These are phyloP conservation scores for Morphnarchus princeps DNA, from an alignment of 2,113 vertebrate genomes.

Conservation along the genomic window DNA sequence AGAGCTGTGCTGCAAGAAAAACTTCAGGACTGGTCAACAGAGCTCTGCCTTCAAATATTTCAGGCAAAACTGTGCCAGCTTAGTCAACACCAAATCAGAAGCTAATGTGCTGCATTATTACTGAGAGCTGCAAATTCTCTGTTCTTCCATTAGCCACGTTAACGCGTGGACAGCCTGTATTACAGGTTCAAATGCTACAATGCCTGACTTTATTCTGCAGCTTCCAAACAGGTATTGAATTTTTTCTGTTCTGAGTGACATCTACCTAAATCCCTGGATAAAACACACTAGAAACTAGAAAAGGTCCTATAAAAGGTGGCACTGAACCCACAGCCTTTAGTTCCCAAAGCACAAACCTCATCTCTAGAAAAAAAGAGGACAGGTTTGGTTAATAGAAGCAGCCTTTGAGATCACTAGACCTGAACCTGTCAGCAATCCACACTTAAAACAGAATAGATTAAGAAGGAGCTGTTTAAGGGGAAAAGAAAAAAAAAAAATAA, in stretches of 20 bases:
- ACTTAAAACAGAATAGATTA: background rate
- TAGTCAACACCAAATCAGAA: background rate
- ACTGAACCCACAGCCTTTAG: background rate
- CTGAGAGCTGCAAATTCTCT: background rate
- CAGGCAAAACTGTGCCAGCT: background rate
- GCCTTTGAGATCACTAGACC: background rate
- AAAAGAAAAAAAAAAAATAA: fast-evolving
- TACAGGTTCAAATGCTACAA: background rate
- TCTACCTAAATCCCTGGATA: background rate
- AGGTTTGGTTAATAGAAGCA: background rate
- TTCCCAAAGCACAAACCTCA: background rate
- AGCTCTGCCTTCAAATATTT: background rate
- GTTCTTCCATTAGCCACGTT: background rate
- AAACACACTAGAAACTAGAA: background rate
- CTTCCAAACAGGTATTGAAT: background rate
- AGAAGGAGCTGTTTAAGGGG: background rate
- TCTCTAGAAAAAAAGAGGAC: background rate
- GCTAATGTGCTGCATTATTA: background rate
- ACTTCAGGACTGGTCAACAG: background rate
- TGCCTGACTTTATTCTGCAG: background rate
- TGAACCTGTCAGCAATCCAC: background rate
- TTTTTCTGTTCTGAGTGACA: background rate
- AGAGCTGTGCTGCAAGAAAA: background rate
- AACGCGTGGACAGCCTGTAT: background rate
- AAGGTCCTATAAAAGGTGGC: background rate